Percentiles rank a stretch among this genome's conserved stretches.
Evolutionary conservation across 2,113 vertebrate species (phyloP).

Genomic region (Larimichthys crocea): DNA sequence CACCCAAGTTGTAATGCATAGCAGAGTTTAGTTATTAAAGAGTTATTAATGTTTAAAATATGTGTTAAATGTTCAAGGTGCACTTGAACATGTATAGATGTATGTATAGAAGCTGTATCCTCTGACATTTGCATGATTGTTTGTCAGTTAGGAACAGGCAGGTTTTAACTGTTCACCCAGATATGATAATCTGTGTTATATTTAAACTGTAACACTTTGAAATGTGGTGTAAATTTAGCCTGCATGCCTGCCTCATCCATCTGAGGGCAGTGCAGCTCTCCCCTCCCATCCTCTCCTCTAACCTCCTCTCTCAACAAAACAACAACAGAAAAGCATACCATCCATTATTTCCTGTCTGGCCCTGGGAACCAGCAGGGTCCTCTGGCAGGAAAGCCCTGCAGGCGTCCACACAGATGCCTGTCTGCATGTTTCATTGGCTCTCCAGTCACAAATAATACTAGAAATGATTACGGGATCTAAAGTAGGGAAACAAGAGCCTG

Average conservation of each 20-base stretch:
- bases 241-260: neutral
- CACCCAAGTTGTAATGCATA: neutral
- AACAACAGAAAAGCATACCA: constrained; percentile 56
- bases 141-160: neutral
- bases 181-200: neutral
- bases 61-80: neutral
- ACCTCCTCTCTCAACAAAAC: constrained; percentile 42
- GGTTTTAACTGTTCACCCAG: neutral
- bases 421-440: constrained; percentile 64
- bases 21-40: no score
- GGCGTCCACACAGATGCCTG: constrained; percentile 65
- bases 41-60: neutral
- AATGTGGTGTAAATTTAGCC: neutral
- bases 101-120: neutral
- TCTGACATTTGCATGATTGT: neutral
- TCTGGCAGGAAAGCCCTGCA: constrained; percentile 45
- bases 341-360: constrained; percentile 69
- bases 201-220: constrained; percentile 2
- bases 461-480: constrained; percentile 51
- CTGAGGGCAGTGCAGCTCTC: neutral
- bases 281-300: neutral
- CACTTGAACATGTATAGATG: no score
- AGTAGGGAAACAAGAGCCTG: constrained; percentile 65
- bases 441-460: constrained; percentile 63
- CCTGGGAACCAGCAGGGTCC: constrained; percentile 55